phyloP scores from a whole-genome alignment of 1,140 invertebrate species.

The Dreissena rostriformis region DNA sequence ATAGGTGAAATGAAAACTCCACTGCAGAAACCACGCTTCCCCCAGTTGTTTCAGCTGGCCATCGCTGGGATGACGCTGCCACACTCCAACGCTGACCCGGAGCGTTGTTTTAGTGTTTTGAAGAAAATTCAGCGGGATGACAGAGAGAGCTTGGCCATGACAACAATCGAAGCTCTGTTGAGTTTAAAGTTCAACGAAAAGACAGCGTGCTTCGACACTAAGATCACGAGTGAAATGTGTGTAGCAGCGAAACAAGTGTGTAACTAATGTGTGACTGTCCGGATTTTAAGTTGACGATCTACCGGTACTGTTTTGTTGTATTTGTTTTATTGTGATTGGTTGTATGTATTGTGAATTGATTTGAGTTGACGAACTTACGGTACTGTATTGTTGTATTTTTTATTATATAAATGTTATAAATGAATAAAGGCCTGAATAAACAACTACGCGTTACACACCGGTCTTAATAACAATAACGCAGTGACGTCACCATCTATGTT shows the following conservation, averaged over 20 bases:
- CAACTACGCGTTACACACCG: no score
- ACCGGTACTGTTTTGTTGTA: no score
- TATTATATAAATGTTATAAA: no score
- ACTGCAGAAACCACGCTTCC: neutral
- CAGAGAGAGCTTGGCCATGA: neutral
- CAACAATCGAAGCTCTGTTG: neutral
- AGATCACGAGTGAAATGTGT: neutral
- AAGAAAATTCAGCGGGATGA: neutral
- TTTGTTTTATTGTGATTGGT: no score
- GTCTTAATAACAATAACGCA: no score
- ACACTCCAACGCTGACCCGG: constrained; percentile 13
- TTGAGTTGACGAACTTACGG: no score
- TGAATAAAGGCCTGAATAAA: no score
- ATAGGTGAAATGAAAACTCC: neutral
- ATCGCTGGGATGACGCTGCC: neutral
- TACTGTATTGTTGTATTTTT: no score
- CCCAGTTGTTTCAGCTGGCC: neutral
- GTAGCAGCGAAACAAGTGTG: neutral
- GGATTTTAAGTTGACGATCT: no score
- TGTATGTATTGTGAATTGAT: no score
- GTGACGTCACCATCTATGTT: no score
- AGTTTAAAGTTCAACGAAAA: neutral
- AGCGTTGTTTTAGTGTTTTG: constrained; percentile 18
- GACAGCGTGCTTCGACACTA: neutral
- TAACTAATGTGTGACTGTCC: constrained; percentile 8